Evolutionary conservation across 2,888 invertebrate genomes (phyloP), one percentile per base, ranked within the genome.

Genomic region (Clistopyga incitator): DNA sequence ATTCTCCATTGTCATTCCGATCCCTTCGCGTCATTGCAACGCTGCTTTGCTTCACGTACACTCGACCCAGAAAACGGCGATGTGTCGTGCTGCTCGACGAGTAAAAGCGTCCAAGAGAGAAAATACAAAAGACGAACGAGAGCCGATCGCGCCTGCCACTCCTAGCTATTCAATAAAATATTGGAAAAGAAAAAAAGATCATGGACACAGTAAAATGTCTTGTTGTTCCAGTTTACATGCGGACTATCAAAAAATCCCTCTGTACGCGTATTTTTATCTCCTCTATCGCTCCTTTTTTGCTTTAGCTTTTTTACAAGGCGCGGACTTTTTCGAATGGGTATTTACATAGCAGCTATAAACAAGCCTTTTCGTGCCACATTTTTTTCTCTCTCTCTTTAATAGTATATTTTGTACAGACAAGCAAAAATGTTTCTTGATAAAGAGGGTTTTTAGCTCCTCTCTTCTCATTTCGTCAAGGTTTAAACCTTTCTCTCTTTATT

Each of bases 1-100:
- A 86, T 86, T 67, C 47, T 70, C 71, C 50, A 52, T 56, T 64
- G 34, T 20, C 20, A 42, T 54, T 54, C 47, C 47, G 59, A 70
- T 47, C 75, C 38, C 65, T 61, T 18, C 42, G 38, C 45, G n/a
- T 3, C 11, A 42, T 11, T 42, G 11, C 15, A 47, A 18, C 23
- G 25, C 42, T 25, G 38, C 42, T 56, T 29, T 23, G 52, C 50
- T 18, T 29, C 70, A 18, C 50, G 72, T 45, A 75, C 47, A 65
- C 71, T 80, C 82, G 79, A 75, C 81, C 77, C 65, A 75, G 64
- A 82, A 71, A 54, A 34, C 81, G 18, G 61, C 67, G 52, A 20
- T 82, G 70, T 82, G 78, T 47, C 23, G 45, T 29, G 42, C 23
- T 29, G n/a, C 45, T 45, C 56, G 45, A 72, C 25, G 56, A 42